Evolutionary conservation across 2,797 vertebrate species (phyloP).

Genomic region (Anabacerthia variegaticeps): DNA sequence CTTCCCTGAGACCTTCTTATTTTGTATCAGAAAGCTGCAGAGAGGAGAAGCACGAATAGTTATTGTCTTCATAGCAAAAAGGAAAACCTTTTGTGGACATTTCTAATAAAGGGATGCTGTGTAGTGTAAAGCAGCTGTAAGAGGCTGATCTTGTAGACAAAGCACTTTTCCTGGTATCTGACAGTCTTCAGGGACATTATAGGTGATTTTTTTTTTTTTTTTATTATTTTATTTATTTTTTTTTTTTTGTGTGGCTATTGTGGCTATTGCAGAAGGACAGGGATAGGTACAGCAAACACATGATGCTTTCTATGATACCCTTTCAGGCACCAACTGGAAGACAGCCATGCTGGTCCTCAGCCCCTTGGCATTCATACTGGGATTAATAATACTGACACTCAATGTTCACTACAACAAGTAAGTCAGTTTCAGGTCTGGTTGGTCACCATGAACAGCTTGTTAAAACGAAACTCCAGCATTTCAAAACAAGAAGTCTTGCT

Average conservation of each 20-base stretch:
- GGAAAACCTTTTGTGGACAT: neutral
- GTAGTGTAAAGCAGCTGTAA: neutral
- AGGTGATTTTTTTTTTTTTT: neutral
- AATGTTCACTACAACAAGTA: conserved; percentile 86
- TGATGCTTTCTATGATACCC: neutral
- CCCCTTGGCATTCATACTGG: conserved; percentile 84
- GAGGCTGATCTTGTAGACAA: neutral
- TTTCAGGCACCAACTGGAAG: conserved; percentile 84
- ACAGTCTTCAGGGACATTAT: neutral
- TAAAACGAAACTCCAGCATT: neutral
- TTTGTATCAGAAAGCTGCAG: neutral
- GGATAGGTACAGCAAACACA: neutral
- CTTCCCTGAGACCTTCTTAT: neutral
- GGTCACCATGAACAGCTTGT: neutral
- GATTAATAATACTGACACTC: conserved; percentile 82
- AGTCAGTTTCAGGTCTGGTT: conserved; percentile 4
- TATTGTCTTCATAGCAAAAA: neutral
- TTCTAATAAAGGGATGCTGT: neutral
- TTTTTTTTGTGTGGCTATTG: accelerated
- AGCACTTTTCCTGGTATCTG: neutral
- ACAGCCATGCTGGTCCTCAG: conserved; percentile 87
- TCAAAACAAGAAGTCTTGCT: neutral
- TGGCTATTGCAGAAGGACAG: neutral
- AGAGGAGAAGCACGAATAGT: neutral
- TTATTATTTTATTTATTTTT: no score